phyloP scores from a whole-genome alignment of 2,888 invertebrate genomes.

The Limnephilus auricula region DNA sequence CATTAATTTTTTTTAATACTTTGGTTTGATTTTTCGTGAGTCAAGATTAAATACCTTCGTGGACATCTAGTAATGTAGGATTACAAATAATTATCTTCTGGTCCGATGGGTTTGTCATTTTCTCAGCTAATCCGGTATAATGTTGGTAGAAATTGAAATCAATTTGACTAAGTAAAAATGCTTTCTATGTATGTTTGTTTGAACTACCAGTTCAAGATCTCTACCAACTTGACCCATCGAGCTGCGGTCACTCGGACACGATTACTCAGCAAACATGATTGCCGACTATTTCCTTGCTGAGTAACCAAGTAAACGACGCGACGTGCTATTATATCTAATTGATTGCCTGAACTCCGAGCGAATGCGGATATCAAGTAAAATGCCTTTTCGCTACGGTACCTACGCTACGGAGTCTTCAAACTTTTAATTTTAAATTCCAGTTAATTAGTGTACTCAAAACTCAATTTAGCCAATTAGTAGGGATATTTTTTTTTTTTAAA shows the following conservation, averaged over 20 bases:
- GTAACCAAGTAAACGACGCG: not conserved
- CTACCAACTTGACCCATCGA: not conserved
- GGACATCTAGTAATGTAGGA: too few relatives aligned
- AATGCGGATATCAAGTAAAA: not conserved
- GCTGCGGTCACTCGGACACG: not conserved
- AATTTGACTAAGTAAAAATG: not conserved
- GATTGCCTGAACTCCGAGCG: not conserved
- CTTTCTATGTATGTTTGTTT: not conserved
- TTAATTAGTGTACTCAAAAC: not conserved
- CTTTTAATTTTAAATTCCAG: not conserved
- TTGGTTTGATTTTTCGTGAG: too few relatives aligned
- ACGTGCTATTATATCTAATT: not conserved
- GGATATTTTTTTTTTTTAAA: too few relatives aligned
- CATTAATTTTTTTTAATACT: too few relatives aligned
- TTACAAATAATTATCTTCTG: too few relatives aligned
- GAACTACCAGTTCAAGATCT: not conserved
- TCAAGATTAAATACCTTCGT: too few relatives aligned
- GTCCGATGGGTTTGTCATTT: too few relatives aligned
- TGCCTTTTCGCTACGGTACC: not conserved
- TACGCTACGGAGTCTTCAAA: not conserved
- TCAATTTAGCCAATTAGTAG: not conserved
- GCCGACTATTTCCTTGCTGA: not conserved
- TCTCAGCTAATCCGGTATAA: not conserved
- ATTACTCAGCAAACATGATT: not conserved
- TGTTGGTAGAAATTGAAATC: not conserved